Conservation (phyloP, 2,113 vertebrate genomes). For the Catagonus wagneri region DNA sequence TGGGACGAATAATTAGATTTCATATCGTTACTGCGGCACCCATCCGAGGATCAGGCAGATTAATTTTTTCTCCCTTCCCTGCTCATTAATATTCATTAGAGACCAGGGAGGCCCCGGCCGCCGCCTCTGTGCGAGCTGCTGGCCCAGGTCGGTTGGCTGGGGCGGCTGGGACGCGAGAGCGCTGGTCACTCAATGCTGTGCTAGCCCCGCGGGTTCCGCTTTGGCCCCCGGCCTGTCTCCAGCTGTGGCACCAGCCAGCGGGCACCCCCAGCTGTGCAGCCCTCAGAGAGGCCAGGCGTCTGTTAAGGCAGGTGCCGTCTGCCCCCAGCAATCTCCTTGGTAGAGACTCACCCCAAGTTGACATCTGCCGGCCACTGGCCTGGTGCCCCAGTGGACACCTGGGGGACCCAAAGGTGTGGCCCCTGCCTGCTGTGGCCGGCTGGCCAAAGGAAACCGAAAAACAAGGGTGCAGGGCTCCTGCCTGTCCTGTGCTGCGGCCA, state of each 20-base stretch:
- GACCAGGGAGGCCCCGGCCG: slow-evolving; percentile 62
- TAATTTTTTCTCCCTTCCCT: slow-evolving; percentile 89
- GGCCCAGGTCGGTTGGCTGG: neutral
- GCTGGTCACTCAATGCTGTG: fast-evolving
- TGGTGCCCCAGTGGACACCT: neutral
- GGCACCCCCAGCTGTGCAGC: neutral
- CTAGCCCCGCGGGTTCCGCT: fast-evolving
- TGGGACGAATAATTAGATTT: slow-evolving; percentile 99
- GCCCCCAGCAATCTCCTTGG: too few relatives aligned
- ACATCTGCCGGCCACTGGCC: neutral
- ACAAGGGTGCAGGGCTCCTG: fast-evolving
- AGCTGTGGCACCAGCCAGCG: fast-evolving
- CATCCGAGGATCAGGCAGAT: slow-evolving; percentile 97
- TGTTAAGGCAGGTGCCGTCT: fast-evolving
- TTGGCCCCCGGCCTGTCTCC: neutral
- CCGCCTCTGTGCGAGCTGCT: neutral
- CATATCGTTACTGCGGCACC: slow-evolving; percentile 95
- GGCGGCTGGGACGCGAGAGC: fast-evolving
- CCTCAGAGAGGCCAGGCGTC: neutral
- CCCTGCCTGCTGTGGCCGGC: neutral
- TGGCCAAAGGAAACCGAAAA: neutral
- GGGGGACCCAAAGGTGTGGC: neutral
- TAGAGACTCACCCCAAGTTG: fast-evolving
- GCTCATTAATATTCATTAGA: slow-evolving; percentile 98
- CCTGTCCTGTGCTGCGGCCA: fast-evolving